Evolutionary conservation across 2,888 invertebrate genomes (phyloP).

Genomic region (Melangyna quadrimaculata): DNA sequence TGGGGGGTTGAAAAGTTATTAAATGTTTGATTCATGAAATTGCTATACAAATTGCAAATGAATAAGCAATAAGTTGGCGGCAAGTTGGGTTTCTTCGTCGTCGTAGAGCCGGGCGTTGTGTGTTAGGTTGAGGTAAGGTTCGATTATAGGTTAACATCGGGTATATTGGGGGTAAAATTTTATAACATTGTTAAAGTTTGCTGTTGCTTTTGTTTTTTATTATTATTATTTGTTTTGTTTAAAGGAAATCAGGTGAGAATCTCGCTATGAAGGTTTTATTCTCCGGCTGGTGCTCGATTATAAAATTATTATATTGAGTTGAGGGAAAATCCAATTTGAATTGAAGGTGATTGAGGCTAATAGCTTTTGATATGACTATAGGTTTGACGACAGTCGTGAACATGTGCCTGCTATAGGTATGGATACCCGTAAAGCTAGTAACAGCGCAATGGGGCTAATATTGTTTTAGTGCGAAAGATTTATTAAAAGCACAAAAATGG

Average conservation of each 20-base stretch:
- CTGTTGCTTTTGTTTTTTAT: background rate
- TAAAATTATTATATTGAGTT: slow-evolving; percentile 30
- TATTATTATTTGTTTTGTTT: background rate
- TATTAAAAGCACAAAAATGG: background rate
- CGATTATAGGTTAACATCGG: slow-evolving; percentile 1
- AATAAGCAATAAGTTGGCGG: slow-evolving; percentile 57
- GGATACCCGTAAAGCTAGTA: too few relatives aligned
- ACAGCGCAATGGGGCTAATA: background rate
- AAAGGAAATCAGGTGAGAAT: slow-evolving; percentile 6
- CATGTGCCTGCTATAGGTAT: background rate
- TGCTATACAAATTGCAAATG: slow-evolving; percentile 61
- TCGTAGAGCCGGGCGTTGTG: too few relatives aligned
- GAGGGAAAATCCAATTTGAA: slow-evolving; percentile 18
- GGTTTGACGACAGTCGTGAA: background rate
- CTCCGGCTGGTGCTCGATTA: slow-evolving; percentile 18
- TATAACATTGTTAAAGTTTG: slow-evolving; percentile 1
- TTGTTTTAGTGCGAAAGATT: background rate
- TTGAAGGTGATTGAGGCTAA: slow-evolving; percentile 16
- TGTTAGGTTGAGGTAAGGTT: background rate
- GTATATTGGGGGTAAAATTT: background rate
- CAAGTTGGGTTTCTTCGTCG: slow-evolving; percentile 14
- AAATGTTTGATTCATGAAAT: slow-evolving; percentile 68
- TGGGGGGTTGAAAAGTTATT: slow-evolving; percentile 65
- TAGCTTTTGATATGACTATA: slow-evolving; percentile 5
- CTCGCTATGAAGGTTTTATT: slow-evolving; percentile 14